Base-by-base conservation (phyloP, 2,797 vertebrate genomes). In the Gouania willdenowi region DNA sequence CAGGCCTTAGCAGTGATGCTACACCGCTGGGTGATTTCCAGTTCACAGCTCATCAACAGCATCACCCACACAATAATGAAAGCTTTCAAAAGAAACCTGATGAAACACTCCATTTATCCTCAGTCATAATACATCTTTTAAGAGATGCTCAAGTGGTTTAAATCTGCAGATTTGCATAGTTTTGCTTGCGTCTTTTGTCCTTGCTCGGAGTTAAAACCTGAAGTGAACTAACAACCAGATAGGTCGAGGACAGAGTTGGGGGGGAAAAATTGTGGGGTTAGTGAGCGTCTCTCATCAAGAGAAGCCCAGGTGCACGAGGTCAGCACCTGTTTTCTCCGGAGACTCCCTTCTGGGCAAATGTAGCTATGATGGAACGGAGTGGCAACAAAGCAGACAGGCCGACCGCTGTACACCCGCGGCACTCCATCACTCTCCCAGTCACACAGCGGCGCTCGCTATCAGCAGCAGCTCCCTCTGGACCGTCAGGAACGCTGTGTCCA, bases 1-100 rank as follows among this genome's bases (percentile, higher is more conserved):
- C 90, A 80, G 83, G 71, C 81, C 79, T 87, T 91, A 91, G 93
- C 88, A 70, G 65, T 82, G 81, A 86, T 66, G 80, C 81, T 90
- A 82, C 79, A 78, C 84, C 88, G 84, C 74, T 68, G 88, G 89
- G 89, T 91, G 86, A 89, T 92, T 92, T 93, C 90, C 93, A 91
- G 91, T 91, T 92, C 89, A 88, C 87, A 85, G 81, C 89, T 92
- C 89, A 90, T 93, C 90, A 91, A 82, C 87, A 86, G 88, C 78
- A 88, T 87, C 78, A 88, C 87, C 84, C 87, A 67, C 70, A 76
- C 83, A 75, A 85, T 67, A 77, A 84, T 74, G 61, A 56, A 66
- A 60, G 67, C 52, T 49, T 51, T 39, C 57, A 67, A 54, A 49
- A 36, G 39, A 36, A 34, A 48, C 12, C 11, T 63, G 65, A 76